Evolutionary conservation across 2,113 vertebrate genomes (phyloP), one percentile per base, ranked within the genome.

Genomic region (Centrocercus urophasianus): DNA sequence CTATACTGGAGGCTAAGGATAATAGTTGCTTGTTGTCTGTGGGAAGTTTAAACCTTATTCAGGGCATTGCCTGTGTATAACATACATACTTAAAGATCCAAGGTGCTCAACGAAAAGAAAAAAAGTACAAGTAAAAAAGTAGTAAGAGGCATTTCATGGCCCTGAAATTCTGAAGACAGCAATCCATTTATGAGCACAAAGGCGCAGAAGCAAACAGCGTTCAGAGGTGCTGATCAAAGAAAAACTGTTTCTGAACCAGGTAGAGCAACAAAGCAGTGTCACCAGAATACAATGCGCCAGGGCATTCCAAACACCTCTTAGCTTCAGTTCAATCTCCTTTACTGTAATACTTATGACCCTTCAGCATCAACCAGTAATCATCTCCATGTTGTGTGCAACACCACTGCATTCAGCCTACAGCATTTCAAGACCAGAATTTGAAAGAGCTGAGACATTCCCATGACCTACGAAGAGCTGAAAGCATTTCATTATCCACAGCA

Each of bases 241-340:
- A 80, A 72, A 77, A 54, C 1, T 32, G 25, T 16, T 32, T 43
- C 30, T 76, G n/a, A 89, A 47, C 12, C 4, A 0, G 0, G 0
- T 9, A 9, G 9, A 40, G 61, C 20, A 50, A 30, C 30, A 40
- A 79, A 72, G 20, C n/a, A 22, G 2, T 3, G 56, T 6, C 28
- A 30, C 54, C 64, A 19, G 4, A 65, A 64, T 24, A 65, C 27
- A 47, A 21, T 0, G 1, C 0, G 1, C 54, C 30, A 56, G 21
- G 54, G 50, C 13, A 87, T 14, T 3, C 0, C 1, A 82, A 93
- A 74, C 13, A 52, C 16, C 40, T 60, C 61, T 81, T 52, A 61
- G 60, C 22, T 54, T 71, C 57, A 52, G 20, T 57, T 84, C 56
- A 16, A 6, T 17, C n/a, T 76, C 40, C 47, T 79, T 45, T 34